Percentiles rank a stretch among this genome's conserved stretches.
These are phyloP conservation scores for Synanthedon formicaeformis DNA, from an alignment of 2,888 invertebrate genomes.

Conservation along the genomic window DNA sequence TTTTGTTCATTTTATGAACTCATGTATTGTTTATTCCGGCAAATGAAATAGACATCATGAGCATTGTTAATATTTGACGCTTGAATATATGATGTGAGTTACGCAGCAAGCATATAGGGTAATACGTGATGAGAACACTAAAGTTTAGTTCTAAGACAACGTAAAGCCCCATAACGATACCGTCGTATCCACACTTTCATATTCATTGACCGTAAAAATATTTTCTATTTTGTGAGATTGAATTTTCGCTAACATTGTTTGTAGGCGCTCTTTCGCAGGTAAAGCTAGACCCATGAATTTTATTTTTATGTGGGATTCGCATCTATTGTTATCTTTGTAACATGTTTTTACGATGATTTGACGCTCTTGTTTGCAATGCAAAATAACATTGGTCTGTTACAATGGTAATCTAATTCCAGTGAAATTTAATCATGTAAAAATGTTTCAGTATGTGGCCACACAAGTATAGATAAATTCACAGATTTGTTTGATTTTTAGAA, in stretches of 20 bases:
- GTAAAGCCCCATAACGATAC: slow-evolving; percentile 23
- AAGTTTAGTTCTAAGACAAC: slow-evolving; percentile 34
- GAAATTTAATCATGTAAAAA: no score
- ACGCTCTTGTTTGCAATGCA: slow-evolving; percentile 9
- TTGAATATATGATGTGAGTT: neutral
- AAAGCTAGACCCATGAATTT: slow-evolving; percentile 30
- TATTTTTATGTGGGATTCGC: slow-evolving; percentile 24
- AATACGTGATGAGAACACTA: slow-evolving; percentile 12
- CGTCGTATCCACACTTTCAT: slow-evolving; percentile 48
- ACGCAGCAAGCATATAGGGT: slow-evolving; percentile 7
- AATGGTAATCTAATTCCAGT: neutral
- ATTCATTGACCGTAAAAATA: slow-evolving; percentile 66
- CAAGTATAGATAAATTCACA: no score
- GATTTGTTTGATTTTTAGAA: no score
- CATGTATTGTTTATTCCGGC: neutral
- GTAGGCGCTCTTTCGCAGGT: slow-evolving; percentile 45
- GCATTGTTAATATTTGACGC: no score
- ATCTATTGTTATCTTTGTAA: slow-evolving; percentile 16
- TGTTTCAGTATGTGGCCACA: no score
- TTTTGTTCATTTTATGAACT: slow-evolving; percentile 2
- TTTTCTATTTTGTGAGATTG: slow-evolving; percentile 65
- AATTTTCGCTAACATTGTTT: slow-evolving; percentile 61
- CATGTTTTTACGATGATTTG: slow-evolving; percentile 16
- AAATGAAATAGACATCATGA: neutral
- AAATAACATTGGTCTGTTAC: neutral